Conservation (phyloP, 2,888 invertebrate genomes). For the Mylabris sibirica region DNA sequence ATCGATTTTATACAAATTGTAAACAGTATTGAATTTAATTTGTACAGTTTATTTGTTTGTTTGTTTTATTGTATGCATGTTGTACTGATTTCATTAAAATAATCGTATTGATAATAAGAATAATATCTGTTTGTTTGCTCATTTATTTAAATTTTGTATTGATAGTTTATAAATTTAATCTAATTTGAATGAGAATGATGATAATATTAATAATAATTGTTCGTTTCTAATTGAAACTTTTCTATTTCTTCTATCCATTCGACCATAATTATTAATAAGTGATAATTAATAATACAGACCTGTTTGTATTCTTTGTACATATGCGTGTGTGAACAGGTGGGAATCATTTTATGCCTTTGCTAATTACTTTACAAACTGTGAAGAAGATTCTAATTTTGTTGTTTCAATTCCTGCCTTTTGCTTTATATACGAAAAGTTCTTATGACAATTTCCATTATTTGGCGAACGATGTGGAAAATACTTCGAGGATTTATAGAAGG, state of each 20-base stretch:
- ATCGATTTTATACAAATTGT: neutral
- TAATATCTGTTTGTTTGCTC: neutral
- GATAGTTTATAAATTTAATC: neutral
- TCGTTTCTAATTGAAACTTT: neutral
- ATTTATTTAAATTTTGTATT: slow-evolving; percentile 5
- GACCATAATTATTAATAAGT: neutral
- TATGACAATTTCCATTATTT: too few relatives aligned
- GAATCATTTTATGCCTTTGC: too few relatives aligned
- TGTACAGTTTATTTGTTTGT: slow-evolving; percentile 2
- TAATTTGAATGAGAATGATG: neutral
- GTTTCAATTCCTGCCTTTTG: too few relatives aligned
- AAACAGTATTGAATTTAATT: neutral
- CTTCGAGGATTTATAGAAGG: too few relatives aligned
- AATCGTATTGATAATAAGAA: neutral
- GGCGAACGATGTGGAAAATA: too few relatives aligned
- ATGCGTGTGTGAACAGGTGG: too few relatives aligned
- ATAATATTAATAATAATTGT: neutral
- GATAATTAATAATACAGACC: too few relatives aligned
- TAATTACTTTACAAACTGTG: too few relatives aligned
- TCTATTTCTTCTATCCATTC: neutral
- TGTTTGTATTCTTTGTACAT: too few relatives aligned
- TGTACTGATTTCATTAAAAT: neutral
- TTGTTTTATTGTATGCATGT: neutral
- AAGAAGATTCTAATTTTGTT: too few relatives aligned
- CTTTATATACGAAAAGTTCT: too few relatives aligned